Evolutionary conservation across 2,888 invertebrate genomes (phyloP), one percentile per base, ranked within the genome.

Genomic region (Sinopyrophorus schimmeli): DNA sequence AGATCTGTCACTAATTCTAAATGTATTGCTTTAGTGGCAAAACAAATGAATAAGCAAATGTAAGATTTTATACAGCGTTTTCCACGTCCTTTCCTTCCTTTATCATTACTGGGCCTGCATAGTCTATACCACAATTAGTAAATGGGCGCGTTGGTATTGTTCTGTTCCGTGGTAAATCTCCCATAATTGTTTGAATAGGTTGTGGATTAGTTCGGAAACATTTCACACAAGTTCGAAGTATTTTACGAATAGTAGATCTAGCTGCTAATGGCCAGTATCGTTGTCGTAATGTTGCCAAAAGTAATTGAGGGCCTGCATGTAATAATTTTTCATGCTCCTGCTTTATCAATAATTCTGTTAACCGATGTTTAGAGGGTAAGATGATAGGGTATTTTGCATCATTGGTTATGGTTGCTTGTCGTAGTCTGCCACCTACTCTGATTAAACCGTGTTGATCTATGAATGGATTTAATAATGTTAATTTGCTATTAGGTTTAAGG

Each of bases 91-190:
- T 55, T n/a, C 43, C 40, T 28, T 57, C 53, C 11, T 52, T 43
- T 9, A 63, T 32, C 4, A 37, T 30, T 26, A 62, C 52, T 1
- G 65, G 62, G 1, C 65, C 65, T 11, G 56, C 61, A 50, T 55
- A 65, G 41, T 66, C 64, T 1, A 63, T 34, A 1, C 63, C 64
- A 24, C 43, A 27, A 9, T 51, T 52, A 3, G 27, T 44, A 24
- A 61, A 61, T 3, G 60, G 54, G 14, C 55, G 20, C 0, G 49
- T 17, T 4, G 18, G 11, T 0, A 31, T 50, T 1, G 59, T 23
- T 18, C 57, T 26, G 1, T 11, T 15, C 9, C 20, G 18, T 2
- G 55, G 59, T 18, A 61, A 27, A 27, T 58, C 23, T 1, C 54
- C 61, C 55, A 61, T 61, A 1, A 44, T 7, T 7, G 55, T 51